Evolutionary conservation across 2,113 vertebrate genomes (phyloP).

Genomic region (Hydropotes inermis): DNA sequence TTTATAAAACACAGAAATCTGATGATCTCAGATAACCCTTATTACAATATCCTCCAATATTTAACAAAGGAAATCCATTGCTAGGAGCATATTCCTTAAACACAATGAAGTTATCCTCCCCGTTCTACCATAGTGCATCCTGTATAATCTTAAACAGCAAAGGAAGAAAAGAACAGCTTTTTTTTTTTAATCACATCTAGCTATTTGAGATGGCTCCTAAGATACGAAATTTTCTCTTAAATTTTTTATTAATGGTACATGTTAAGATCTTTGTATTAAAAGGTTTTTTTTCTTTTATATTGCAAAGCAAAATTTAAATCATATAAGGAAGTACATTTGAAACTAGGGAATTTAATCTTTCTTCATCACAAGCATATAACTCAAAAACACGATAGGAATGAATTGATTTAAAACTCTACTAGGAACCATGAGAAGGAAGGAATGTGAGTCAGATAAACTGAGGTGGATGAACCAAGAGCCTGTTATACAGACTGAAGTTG

Average conservation of each 20-base stretch:
- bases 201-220: neutral
- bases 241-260: neutral
- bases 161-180: neutral
- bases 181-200: neutral
- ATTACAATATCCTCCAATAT: neutral
- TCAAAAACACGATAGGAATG: neutral
- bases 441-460: neutral
- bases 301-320: neutral
- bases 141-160: neutral
- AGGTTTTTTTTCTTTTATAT: neutral
- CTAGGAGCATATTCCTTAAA: neutral
- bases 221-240: neutral
- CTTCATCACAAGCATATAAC: neutral
- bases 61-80: neutral
- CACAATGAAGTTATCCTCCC: neutral
- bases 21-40: neutral
- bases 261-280: neutral
- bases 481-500: neutral
- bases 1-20: neutral
- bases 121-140: accelerated
- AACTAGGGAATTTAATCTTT: neutral
- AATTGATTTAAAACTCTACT: neutral
- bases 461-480: neutral
- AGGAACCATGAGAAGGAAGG: neutral
- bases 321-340: neutral